A percentile compares a stretch with the other conserved stretches of the same genome.
Conservation (phyloP, 2,797 vertebrate species). For the Sebastes diploproa region DNA sequence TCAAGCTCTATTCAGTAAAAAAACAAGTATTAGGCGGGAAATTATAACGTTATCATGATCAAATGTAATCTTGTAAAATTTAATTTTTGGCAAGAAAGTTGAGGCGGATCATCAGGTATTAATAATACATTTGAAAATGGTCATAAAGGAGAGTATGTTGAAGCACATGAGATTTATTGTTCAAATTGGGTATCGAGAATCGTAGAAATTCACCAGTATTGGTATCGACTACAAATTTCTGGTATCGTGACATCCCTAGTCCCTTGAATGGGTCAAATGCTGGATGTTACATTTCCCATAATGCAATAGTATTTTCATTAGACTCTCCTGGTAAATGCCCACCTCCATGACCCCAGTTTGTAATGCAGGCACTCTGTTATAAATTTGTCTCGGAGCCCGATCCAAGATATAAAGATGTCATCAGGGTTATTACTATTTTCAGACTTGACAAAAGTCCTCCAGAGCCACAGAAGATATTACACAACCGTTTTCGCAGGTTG, state of each 20-base stretch:
- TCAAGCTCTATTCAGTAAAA: too few species aligned
- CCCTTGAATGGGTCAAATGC: not conserved
- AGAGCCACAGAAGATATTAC: not conserved
- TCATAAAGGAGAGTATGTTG: too few species aligned
- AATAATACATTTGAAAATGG: too few species aligned
- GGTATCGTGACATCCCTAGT: not conserved
- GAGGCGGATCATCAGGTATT: too few species aligned
- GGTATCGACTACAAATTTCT: too few species aligned
- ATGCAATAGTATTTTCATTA: not conserved
- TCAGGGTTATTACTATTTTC: not conserved
- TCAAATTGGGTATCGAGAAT: too few species aligned
- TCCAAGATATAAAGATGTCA: not conserved
- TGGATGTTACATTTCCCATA: not conserved
- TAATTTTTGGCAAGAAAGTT: too few species aligned
- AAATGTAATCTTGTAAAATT: too few species aligned
- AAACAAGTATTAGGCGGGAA: too few species aligned
- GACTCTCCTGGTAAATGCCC: not conserved
- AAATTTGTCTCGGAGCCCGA: not conserved
- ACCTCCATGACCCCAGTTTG: not conserved
- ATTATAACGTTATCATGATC: too few species aligned
- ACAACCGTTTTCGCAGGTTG: not conserved
- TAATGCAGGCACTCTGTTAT: not conserved
- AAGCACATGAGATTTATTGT: too few species aligned
- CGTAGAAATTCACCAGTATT: too few species aligned
- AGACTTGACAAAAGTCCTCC: not conserved